A percentile compares a stretch with the other conserved stretches of the same genome.
Evolutionary conservation across 2,113 vertebrate species (phyloP).

Genomic region (Cariama cristata): DNA sequence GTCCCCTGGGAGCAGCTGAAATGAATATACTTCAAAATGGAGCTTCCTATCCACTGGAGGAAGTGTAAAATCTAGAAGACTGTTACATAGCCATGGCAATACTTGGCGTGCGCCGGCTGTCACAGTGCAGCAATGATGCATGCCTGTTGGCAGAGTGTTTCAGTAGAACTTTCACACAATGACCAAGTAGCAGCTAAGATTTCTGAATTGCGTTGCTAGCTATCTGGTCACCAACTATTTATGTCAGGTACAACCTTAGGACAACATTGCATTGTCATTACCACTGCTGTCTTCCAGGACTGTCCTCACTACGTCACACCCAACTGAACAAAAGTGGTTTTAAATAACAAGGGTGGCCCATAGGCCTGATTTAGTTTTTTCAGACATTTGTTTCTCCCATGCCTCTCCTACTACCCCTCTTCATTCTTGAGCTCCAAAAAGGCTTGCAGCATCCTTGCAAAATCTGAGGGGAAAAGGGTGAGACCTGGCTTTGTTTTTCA

Average conservation of each 20-base stretch:
- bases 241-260: not conserved
- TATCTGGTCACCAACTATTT: not conserved
- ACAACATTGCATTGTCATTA: not conserved
- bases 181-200: not conserved
- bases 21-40: not conserved
- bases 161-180: not conserved
- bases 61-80: not conserved
- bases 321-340: not conserved
- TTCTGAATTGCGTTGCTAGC: not conserved
- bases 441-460: not conserved
- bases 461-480: not conserved
- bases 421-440: not conserved
- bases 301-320: not conserved
- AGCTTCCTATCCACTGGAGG: not conserved
- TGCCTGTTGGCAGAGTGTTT: not conserved
- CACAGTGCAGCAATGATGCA: not conserved
- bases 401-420: not conserved
- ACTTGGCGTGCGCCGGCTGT: not conserved
- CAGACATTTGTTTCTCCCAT: not conserved
- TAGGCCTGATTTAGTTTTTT: not conserved
- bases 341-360: not conserved
- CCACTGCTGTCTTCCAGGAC: not conserved
- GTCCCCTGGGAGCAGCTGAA: not conserved
- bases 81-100: not conserved
- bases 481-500: not conserved